A percentile compares a stretch with the other conserved stretches of the same genome.
phyloP scores from a whole-genome alignment of 2,113 vertebrate genomes.

The Tonatia bakeri region DNA sequence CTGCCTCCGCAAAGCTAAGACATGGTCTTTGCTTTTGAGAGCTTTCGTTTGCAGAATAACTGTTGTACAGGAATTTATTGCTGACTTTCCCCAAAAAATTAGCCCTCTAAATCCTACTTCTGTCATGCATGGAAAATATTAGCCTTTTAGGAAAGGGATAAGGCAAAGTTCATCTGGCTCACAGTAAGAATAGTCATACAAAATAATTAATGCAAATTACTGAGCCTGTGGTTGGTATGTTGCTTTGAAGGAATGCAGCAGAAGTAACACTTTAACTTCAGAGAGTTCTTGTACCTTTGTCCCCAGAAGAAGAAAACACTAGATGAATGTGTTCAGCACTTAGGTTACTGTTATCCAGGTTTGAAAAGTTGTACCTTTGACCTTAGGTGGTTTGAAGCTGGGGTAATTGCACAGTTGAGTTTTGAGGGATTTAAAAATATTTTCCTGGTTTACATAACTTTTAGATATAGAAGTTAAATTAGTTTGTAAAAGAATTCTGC shows the following conservation, averaged over 20 bases:
- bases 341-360: not conserved
- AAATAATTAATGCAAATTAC: conserved; percentile 28
- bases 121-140: not conserved
- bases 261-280: conserved; percentile 54
- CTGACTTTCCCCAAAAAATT: not conserved
- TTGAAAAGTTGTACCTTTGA: conserved; percentile 32
- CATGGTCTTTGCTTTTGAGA: not conserved
- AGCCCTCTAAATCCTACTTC: not conserved
- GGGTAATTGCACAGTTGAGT: not conserved
- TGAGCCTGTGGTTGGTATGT: not conserved
- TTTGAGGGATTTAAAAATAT: conserved; percentile 34
- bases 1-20: not conserved
- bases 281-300: conserved; percentile 33
- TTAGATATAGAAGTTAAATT: not conserved
- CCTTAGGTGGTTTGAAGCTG: not conserved
- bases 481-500: conserved; percentile 8
- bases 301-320: not conserved
- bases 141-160: not conserved
- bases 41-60: not conserved
- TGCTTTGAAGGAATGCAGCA: conserved; percentile 48
- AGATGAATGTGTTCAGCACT: not conserved
- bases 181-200: not conserved
- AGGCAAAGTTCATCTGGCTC: not conserved
- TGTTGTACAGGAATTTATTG: not conserved
- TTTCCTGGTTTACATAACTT: conserved; percentile 1